Percentiles rank a stretch among this genome's conserved stretches.
Conservation (phyloP, 2,113 vertebrate genomes). For the Elaphurus davidianus region DNA sequence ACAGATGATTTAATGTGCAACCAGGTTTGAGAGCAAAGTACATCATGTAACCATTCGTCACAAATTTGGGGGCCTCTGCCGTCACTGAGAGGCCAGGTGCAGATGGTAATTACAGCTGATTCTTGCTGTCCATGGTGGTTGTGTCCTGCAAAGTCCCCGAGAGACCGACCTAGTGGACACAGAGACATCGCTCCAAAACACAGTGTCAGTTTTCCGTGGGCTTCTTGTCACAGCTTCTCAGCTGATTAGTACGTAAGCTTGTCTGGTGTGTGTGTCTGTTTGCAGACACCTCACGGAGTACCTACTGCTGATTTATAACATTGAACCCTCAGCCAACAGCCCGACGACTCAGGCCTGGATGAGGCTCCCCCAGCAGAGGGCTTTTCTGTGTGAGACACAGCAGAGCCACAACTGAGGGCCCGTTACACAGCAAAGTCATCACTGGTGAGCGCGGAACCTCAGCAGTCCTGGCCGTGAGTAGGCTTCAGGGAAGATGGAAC, state of each 20-base stretch:
- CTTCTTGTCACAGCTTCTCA: neutral
- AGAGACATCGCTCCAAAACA: rapidly evolving
- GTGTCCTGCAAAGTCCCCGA: rapidly evolving
- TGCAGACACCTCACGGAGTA: neutral
- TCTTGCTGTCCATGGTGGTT: rapidly evolving
- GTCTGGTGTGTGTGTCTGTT: rapidly evolving
- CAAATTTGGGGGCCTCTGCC: neutral
- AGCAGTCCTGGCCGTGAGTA: rapidly evolving
- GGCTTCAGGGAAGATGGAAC: neutral
- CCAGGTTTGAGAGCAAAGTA: neutral
- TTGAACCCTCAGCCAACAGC: rapidly evolving
- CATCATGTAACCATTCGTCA: neutral
- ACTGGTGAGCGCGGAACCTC: rapidly evolving
- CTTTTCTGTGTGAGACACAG: too few relatives aligned
- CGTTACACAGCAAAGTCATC: too few relatives aligned
- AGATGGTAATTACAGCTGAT: rapidly evolving
- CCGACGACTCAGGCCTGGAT: rapidly evolving
- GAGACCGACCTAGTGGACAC: rapidly evolving
- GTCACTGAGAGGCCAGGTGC: too few relatives aligned
- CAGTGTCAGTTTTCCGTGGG: rapidly evolving
- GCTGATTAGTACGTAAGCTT: rapidly evolving
- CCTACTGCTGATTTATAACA: rapidly evolving
- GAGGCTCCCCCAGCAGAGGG: neutral
- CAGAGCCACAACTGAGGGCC: rapidly evolving
- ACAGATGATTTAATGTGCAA: neutral